Base-by-base conservation (phyloP, 2,888 invertebrate genomes). In the Drosophila mulleri region DNA sequence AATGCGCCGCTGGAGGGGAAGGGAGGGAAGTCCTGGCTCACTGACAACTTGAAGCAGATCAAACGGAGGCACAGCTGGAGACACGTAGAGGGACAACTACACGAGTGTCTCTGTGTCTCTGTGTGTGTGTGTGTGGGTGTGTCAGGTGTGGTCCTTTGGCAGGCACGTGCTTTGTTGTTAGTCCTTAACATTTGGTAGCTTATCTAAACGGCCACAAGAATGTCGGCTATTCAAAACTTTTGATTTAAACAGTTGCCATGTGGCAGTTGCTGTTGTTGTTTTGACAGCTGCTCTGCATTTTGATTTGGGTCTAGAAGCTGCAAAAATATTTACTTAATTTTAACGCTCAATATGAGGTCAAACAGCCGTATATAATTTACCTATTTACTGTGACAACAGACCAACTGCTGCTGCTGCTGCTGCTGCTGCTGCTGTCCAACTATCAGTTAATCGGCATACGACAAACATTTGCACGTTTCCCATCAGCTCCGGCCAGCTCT, bases 291-390 rank as follows among this genome's bases (percentile, higher is more conserved):
- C 45, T 76, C 65, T 54, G 69, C 72, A 73, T 72, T 84, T 83
- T 88, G 86, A 88, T 88, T 80, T 83, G 86, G 84, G 81, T 86
- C 54, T 58, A 48, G 2, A n/a, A 14, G 8, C 29, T 45, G 53
- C 47, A 72, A 68, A 82, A 87, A 87, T 83, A 84, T 84, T 82
- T 84, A 88, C 85, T 71, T 80, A 80, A 78, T 88, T 77, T 82
- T 35, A 75, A 70, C 67, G 20, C 57, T 72, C 45, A 47, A 42
- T 18, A 74, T 50, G 45, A 66, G 58, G 23, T 48, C 44, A 29
- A 23, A 12, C 20, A 18, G 11, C n/a, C 48, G 39, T 6, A 50
- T 47, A 62, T 72, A 64, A 64, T 57, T 67, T 20, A 54, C 35
- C 59, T 66, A 78, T 60, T 62, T 65, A 44, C 48, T 56, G 39